Evolutionary conservation across 1,140 invertebrate genomes (phyloP), one percentile per base, ranked within the genome.

Genomic region (Babylonia areolata): DNA sequence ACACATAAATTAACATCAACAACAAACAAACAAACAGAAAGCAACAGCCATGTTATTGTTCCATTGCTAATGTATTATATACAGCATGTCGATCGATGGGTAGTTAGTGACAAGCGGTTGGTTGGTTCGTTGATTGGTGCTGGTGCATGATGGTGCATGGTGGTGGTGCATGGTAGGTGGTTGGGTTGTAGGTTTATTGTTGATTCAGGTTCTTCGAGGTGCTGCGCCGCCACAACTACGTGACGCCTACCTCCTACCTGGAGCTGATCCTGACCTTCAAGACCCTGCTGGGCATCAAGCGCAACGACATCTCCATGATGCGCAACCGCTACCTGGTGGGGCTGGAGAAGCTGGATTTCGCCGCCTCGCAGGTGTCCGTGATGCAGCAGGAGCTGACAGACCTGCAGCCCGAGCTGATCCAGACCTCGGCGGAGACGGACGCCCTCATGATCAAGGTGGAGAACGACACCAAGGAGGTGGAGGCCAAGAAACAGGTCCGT

Each of bases 381-480:
- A 94, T 95, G 93, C 96, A 97, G 73, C 97, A 98, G 91, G 95
- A 99, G 39, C 94, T 99, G 85, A 96, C 96, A 40, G 96, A 96
- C 58, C 94, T 99, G 40, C 98, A 99, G 93, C 98, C 98, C 33
- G 96, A 98, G 93, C 94, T 99, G 9, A 96, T 98, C 17, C 96
- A 97, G 12, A 98, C 98, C 9, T 99, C 98, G 0, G 97, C 97
- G 81, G 96, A 98, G 88, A 99, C 98, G 1, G 98, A 95, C 85
- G 94, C 93, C 84, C 89, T 94, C 20, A 93, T 94, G 92, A 89
- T 92, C 23, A 92, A 98, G 94, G 99, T 99, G 87, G 98, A 99
- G 93, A 97, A 99, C 92, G 98, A 99, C 89, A 99, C 99, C 0
- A 96, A 99, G 0, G 97, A 88, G 88, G 98, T 99, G 0, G 98